These are phyloP conservation scores for Rana temporaria DNA, from an alignment of 2,113 vertebrate genomes.

Conservation along the genomic window DNA sequence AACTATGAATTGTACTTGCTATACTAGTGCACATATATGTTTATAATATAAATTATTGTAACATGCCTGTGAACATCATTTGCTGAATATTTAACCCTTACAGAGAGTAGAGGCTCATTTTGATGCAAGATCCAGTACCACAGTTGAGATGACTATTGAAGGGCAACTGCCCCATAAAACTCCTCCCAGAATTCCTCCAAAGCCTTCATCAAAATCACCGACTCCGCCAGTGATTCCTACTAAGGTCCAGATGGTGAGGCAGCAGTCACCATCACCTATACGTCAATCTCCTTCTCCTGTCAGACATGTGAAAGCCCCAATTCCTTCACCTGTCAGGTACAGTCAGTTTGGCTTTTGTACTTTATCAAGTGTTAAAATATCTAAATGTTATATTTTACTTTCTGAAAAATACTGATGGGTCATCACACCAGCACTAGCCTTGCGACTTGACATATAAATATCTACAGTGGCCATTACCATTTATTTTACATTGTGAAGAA, in stretches of 20 bases:
- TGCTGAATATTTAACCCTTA: conserved; percentile 38
- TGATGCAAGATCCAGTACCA: conserved; percentile 81
- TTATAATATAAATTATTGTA: neutral
- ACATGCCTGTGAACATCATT: neutral
- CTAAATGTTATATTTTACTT: too few species aligned
- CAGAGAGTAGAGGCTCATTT: conserved; percentile 90
- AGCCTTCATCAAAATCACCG: conserved; percentile 90
- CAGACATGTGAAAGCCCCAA: conserved; percentile 90
- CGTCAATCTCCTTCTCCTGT: conserved; percentile 96
- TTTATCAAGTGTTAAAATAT: too few species aligned
- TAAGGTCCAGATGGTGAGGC: conserved; percentile 83
- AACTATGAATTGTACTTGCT: too few species aligned
- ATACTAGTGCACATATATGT: neutral
- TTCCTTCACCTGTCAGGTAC: conserved; percentile 93
- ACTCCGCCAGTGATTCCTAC: conserved; percentile 79
- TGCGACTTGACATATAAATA: neutral
- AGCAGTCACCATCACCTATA: conserved; percentile 94
- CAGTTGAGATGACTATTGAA: conserved; percentile 88
- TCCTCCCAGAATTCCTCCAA: conserved; percentile 91
- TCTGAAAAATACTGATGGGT: too few species aligned
- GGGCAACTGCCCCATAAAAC: conserved; percentile 90
- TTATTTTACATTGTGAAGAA: too few species aligned
- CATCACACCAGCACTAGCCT: too few species aligned
- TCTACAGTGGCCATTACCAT: too few species aligned
- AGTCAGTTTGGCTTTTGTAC: too few species aligned